Base-by-base conservation (phyloP, 1,140 invertebrate species). In the Sitobion miscanthi region DNA sequence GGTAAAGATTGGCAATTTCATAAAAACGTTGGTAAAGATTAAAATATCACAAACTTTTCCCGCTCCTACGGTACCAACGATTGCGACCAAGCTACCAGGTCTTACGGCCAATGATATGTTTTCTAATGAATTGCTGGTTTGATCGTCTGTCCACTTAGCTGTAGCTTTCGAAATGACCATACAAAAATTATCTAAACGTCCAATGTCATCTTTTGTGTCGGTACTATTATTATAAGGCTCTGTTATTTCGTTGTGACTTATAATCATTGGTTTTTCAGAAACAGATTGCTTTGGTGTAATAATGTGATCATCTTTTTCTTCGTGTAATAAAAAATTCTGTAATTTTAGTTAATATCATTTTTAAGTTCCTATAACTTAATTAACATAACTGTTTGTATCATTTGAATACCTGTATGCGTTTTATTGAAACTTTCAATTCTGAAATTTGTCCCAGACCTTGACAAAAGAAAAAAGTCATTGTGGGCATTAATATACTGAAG, bases 51-150 rank as follows among this genome's bases (percentile, higher is more conserved):
- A 45, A 94, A 97, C 97, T 95, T 98, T 99, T 82, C 98, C 98
- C 30, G 97, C 96, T 49, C 98, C 98, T 30, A 98, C 97, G 88
- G 97, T 96, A 6, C 98, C 98, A 93, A 98, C 97, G 2, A 99
- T 96, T 20, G 97, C 97, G 83, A 98, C 95, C 42, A 98, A 95
- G 94, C 96, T 95, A 88, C 97, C 97, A 35, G 96, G 96, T 94
- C 96, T 96, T 20, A 97, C 96, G 0, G 95, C 95, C 20, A 98
- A 95, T 45, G 95, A 96, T 0, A 98, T 95, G 93, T 97, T 96
- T 9, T 95, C 96, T 21, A 97, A 95, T 0, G 96, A 96, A 94
- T 96, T 96, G 25, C 96, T 96, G 0, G 95, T 95, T 57, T 96
- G 95, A 5, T 96, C 94, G 3, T 94, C 90, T 5, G 95, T 95